These are phyloP conservation scores for Temnothorax longispinosus DNA, from an alignment of 1,140 invertebrate genomes.

Conservation along the genomic window DNA sequence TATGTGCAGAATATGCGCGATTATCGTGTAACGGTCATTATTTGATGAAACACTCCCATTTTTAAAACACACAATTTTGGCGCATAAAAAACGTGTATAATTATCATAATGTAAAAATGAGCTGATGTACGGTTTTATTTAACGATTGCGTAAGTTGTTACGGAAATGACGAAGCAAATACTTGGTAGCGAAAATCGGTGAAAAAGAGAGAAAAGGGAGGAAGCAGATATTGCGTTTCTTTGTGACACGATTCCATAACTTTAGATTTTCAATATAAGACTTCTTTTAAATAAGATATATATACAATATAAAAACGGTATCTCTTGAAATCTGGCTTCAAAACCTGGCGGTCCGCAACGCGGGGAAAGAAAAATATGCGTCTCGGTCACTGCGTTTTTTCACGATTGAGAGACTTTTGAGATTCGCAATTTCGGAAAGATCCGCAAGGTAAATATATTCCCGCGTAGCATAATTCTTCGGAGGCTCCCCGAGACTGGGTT, in stretches of 20 bases:
- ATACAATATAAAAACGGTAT: neutral
- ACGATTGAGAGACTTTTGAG: neutral
- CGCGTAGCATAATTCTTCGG: neutral
- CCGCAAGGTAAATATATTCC: neutral
- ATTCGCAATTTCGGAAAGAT: neutral
- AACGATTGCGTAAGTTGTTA: constrained; percentile 34
- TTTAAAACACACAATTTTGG: neutral
- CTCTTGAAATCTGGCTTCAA: neutral
- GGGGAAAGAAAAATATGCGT: neutral
- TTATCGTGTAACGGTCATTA: neutral
- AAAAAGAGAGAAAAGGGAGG: neutral
- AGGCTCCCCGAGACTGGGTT: neutral
- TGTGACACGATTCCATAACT: neutral
- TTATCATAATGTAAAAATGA: constrained; percentile 5
- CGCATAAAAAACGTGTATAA: neutral
- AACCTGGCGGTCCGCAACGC: neutral
- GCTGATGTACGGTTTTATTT: neutral
- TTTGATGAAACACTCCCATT: neutral
- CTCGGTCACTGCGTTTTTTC: neutral
- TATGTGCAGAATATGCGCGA: neutral
- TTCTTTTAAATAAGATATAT: neutral
- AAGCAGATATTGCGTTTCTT: neutral
- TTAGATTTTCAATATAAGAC: neutral
- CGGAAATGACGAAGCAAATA: neutral
- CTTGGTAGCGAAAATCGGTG: neutral